Base-by-base conservation (phyloP, 2,113 vertebrate genomes). In the Dasyurus viverrinus region DNA sequence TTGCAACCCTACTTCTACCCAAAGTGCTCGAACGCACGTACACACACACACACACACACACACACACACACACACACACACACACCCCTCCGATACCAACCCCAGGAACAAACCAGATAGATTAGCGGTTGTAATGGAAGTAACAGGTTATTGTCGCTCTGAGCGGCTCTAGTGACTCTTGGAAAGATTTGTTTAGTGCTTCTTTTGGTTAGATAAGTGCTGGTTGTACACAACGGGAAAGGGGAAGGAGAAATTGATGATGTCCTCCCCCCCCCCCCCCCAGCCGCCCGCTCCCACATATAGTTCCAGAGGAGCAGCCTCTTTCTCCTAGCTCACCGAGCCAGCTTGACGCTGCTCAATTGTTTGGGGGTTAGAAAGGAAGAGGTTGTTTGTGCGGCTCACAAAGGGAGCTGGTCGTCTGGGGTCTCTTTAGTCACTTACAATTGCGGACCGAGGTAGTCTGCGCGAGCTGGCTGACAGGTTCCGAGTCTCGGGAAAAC, bases 81-180 rank as follows among this genome's bases (percentile, higher is more conserved):
- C 68, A 24, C 48, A 84, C 14, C 30, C 19, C 16, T n/a, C 19
- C 36, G 16, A 84, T 84, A 76, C 19, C 68, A 84, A 46, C 24
- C 23, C 27, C 89, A 19, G 89, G 47, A 52, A 10, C 89, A 26
- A 52, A 25, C 89, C 89, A 30, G 36, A 89, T 8, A 5, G 93
- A 36, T 91, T 16, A 84, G 48, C 48, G 8, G 94, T 27, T 91
- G 47, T 91, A 23, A 89, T 55, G 68, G 95, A 97, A 98, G 98
- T 98, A 98, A 98, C 98, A 98, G 98, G 98, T 98, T 98, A 95
- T 30, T 5, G 89, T 36, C 47, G 54, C 93, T 94, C n/a, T 0
- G 42, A 84, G 91, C 76, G 36, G 93, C 95, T 91, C 95, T 92
- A 93, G 53, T 11, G 2, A 93, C 68, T 11, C 90, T 95, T 1